Evolutionary conservation across 2,888 invertebrate genomes (phyloP).

Genomic region (Harpalus rubripes): DNA sequence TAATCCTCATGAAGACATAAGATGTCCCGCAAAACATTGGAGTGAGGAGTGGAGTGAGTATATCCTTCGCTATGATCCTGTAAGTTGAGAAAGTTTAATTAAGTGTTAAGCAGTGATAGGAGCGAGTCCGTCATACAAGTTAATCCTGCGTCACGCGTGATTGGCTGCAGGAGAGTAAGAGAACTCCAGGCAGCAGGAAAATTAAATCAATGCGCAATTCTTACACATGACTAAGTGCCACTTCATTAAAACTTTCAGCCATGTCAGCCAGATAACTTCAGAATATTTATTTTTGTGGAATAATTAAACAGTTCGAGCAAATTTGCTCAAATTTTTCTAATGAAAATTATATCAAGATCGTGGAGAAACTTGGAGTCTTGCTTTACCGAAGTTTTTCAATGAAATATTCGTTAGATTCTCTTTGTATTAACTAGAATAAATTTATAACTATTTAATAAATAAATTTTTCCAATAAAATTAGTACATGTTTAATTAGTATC

Average conservation of each 20-base stretch:
- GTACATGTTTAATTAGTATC: too few species aligned
- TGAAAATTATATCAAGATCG: background rate
- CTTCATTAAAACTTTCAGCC: conserved; percentile 1
- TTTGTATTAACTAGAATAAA: too few species aligned
- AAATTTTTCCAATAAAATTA: too few species aligned
- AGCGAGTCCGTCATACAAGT: background rate
- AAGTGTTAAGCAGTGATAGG: conserved; percentile 73
- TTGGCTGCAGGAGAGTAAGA: background rate
- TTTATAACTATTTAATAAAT: too few species aligned
- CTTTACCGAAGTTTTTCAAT: background rate
- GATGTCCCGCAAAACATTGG: too few species aligned
- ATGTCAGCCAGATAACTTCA: background rate
- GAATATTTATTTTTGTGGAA: background rate
- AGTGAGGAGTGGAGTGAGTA: too few species aligned
- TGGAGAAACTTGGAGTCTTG: background rate
- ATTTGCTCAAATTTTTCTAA: background rate
- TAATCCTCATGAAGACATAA: too few species aligned
- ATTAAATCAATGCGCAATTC: conserved; percentile 2
- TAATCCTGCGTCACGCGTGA: conserved; percentile 4
- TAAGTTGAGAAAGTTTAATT: conserved; percentile 72
- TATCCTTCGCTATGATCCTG: background rate
- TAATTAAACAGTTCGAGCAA: background rate
- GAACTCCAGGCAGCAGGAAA: conserved; percentile 1
- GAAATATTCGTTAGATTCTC: background rate
- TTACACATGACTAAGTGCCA: background rate